Conservation (phyloP, 2,113 vertebrate species). For the Cavia porcellus region DNA sequence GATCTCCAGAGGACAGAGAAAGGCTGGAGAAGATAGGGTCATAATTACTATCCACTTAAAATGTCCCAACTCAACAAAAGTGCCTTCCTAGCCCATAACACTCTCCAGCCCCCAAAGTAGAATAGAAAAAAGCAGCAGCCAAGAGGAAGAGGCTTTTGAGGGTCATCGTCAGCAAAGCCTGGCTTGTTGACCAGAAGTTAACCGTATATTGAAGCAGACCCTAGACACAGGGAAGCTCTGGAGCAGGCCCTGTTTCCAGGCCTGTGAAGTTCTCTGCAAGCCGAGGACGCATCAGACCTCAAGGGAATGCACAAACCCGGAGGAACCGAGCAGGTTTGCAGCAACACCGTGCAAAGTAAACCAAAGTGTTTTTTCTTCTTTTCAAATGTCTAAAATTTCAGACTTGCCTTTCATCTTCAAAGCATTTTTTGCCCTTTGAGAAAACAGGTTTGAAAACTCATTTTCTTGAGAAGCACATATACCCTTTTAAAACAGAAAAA, state of each 20-base stretch:
- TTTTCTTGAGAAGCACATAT: constrained; percentile 23
- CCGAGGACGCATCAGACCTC: background rate
- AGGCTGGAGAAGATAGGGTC: background rate
- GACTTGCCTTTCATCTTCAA: constrained; percentile 9
- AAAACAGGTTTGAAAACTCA: constrained; percentile 25
- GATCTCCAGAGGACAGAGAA: background rate
- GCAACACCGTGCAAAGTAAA: background rate
- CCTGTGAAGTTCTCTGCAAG: background rate
- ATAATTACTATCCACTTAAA: background rate
- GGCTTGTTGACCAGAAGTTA: background rate
- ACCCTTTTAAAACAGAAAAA: background rate
- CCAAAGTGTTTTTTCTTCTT: background rate
- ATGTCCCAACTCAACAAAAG: background rate
- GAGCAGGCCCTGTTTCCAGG: background rate
- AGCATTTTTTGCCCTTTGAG: constrained; percentile 45
- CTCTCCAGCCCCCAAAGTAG: too few relatives aligned
- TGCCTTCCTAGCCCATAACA: background rate
- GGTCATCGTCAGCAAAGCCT: background rate
- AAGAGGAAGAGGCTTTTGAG: background rate
- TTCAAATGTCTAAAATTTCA: constrained; percentile 27
- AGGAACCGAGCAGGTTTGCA: background rate
- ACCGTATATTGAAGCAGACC: background rate
- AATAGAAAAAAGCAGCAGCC: background rate
- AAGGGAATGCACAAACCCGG: background rate
- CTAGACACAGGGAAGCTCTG: background rate